Conservation (phyloP, 2,113 vertebrate species). For the Columba livia region DNA sequence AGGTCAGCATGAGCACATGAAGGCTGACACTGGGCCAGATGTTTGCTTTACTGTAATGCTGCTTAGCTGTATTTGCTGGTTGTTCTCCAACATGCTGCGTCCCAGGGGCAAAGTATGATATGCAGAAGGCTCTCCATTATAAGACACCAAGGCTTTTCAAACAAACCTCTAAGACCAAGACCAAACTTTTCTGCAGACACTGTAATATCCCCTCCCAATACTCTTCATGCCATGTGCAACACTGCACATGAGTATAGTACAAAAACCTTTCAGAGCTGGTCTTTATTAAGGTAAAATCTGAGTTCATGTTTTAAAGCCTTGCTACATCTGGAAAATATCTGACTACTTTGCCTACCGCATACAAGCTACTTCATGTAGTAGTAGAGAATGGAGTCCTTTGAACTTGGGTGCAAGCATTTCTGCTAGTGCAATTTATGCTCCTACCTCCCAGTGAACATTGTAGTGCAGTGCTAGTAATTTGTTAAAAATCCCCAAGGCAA, state of each 20-base stretch:
- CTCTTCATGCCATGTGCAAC: background rate
- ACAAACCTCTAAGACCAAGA: background rate
- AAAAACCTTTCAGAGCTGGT: background rate
- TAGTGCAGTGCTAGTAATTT: background rate
- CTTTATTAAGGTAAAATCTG: background rate
- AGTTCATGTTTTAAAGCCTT: background rate
- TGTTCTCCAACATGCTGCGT: background rate
- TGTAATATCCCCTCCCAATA: background rate
- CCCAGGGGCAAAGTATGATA: background rate
- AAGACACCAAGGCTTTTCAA: background rate
- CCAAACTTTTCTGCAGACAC: background rate
- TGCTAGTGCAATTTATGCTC: fast-evolving
- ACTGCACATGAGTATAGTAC: background rate
- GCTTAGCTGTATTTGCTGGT: background rate
- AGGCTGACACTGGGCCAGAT: background rate
- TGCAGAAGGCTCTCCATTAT: background rate
- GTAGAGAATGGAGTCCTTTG: background rate
- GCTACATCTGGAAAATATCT: background rate
- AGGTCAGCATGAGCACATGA: background rate
- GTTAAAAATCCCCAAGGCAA: background rate
- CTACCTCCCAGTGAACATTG: background rate
- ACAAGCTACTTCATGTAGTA: background rate
- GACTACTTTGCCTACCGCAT: background rate
- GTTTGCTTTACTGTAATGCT: background rate
- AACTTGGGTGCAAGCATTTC: background rate